Evolutionary conservation across 2,113 vertebrate species (phyloP).

Genomic region (Halichoeres trimaculatus): DNA sequence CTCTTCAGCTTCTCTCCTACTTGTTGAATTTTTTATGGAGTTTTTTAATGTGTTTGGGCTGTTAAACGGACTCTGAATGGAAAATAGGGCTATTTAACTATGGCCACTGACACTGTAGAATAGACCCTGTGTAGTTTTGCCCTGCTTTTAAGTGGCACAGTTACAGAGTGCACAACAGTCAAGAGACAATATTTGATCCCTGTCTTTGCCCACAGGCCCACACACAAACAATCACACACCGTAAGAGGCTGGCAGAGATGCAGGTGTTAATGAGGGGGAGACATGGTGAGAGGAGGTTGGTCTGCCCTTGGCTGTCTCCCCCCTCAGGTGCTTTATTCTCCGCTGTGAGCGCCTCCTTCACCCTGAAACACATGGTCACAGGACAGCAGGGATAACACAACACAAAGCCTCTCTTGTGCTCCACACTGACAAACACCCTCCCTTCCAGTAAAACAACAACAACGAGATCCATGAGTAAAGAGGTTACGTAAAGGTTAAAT

Average conservation of each 20-base stretch:
- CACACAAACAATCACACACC: constrained; percentile 59
- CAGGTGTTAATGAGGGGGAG: constrained; percentile 70
- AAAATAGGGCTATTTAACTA: too few relatives aligned
- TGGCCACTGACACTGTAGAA: background rate
- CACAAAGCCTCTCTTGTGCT: constrained; percentile 63
- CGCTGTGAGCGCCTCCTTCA: constrained; percentile 62
- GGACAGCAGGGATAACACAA: constrained; percentile 56
- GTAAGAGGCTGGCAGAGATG: constrained; percentile 60
- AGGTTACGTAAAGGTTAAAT: constrained; percentile 68
- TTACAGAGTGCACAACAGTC: background rate
- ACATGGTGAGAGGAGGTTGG: constrained; percentile 56
- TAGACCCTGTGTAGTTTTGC: background rate
- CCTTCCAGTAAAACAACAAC: constrained; percentile 53
- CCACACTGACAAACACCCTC: constrained; percentile 41
- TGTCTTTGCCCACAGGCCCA: background rate
- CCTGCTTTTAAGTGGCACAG: background rate
- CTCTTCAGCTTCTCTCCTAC: too few relatives aligned
- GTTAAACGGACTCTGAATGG: too few relatives aligned
- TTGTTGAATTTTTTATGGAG: too few relatives aligned
- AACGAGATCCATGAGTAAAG: constrained; percentile 45
- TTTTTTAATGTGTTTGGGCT: too few relatives aligned
- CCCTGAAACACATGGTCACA: constrained; percentile 75
- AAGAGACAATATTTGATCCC: background rate
- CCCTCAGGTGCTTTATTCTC: constrained; percentile 44
- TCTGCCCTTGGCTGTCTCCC: constrained; percentile 40